Conservation (phyloP, 2,888 invertebrate genomes). For the Unio delphinus region DNA sequence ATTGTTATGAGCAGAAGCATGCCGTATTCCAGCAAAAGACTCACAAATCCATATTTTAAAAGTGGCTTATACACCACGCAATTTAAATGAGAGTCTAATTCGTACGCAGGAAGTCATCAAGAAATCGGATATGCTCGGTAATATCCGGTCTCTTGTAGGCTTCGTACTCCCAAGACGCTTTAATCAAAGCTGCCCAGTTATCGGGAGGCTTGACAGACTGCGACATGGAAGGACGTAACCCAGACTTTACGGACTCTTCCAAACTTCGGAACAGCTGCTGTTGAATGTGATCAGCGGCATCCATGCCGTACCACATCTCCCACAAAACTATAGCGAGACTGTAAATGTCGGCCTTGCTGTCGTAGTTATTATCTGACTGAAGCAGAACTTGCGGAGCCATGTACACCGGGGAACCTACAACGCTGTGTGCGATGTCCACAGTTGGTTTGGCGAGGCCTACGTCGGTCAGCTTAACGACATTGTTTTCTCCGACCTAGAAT, state of each 20-base stretch:
- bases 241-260: slow-evolving; percentile 45
- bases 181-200: slow-evolving; percentile 40
- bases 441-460: slow-evolving; percentile 60
- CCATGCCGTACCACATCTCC: slow-evolving; percentile 63
- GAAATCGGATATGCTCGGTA: slow-evolving; percentile 19
- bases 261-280: slow-evolving; percentile 34
- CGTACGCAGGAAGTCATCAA: slow-evolving; percentile 16
- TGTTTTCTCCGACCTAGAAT: slow-evolving; percentile 28
- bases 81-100: no score
- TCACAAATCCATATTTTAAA: no score
- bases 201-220: slow-evolving; percentile 39
- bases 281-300: slow-evolving; percentile 53
- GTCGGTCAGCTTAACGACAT: slow-evolving; percentile 57
- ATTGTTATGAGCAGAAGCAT: no score
- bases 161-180: slow-evolving; percentile 43
- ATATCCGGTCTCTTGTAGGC: slow-evolving; percentile 35
- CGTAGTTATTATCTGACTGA: slow-evolving; percentile 37
- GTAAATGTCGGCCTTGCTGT: slow-evolving; percentile 40
- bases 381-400: slow-evolving; percentile 64
- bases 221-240: slow-evolving; percentile 52
- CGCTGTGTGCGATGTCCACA: slow-evolving; percentile 50
- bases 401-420: slow-evolving; percentile 59
- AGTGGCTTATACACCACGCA: no score
- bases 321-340: slow-evolving; percentile 52
- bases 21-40: no score